phyloP scores from a whole-genome alignment of 1,140 invertebrate genomes.

The Philotrypesis tridentata region DNA sequence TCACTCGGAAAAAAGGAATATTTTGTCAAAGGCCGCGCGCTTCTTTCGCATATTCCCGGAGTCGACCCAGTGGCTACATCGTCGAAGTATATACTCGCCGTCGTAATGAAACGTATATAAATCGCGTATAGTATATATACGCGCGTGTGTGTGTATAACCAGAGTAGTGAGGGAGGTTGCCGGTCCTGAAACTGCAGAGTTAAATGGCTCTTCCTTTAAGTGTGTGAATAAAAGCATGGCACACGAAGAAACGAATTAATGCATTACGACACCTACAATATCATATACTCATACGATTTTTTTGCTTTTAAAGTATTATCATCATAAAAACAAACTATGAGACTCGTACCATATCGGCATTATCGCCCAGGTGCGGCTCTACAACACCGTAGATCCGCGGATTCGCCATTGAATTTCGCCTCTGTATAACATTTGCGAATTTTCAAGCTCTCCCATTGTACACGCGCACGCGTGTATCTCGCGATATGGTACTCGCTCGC shows the following conservation, averaged over 20 bases:
- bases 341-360: constrained; percentile 57
- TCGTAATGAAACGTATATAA: not conserved
- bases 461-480: too few relatives aligned
- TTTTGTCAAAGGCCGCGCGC: not conserved
- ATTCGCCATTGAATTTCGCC: too few relatives aligned
- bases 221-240: constrained; percentile 56
- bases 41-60: not conserved
- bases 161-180: not conserved
- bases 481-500: constrained; percentile 59
- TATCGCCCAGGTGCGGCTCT: constrained; percentile 28
- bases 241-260: constrained; percentile 60
- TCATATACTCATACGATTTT: constrained; percentile 56
- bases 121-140: too few relatives aligned
- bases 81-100: not conserved
- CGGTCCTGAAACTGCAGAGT: constrained; percentile 4
- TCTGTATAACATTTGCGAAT: too few relatives aligned
- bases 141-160: not conserved
- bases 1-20: not conserved
- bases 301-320: constrained; percentile 61
- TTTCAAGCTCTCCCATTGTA: not conserved
- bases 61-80: not conserved
- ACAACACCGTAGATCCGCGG: constrained; percentile 33
- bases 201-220: not conserved
- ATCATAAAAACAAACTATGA: constrained; percentile 71
- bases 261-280: constrained; percentile 60